Percentiles rank a stretch among this genome's conserved stretches.
phyloP scores from a whole-genome alignment of 2,888 invertebrate genomes.

The Luperina nickerlii region DNA sequence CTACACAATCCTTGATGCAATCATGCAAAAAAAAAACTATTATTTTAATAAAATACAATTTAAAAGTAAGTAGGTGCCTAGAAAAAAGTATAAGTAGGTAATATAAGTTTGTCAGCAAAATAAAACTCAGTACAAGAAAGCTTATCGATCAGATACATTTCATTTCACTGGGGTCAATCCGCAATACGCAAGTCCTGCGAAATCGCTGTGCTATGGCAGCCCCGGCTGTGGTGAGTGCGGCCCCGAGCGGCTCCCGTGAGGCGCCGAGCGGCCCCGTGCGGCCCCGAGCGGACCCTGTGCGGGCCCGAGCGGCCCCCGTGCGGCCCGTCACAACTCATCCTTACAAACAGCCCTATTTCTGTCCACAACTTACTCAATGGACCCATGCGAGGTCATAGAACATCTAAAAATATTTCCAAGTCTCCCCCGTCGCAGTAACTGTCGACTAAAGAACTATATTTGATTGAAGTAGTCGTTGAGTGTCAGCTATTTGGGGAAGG shows the following conservation, averaged over 20 bases:
- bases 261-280: neutral
- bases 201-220: constrained; percentile 14
- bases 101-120: neutral
- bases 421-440: constrained; percentile 15
- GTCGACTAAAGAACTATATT: constrained; percentile 39
- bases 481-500: constrained; percentile 20
- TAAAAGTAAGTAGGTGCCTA: neutral
- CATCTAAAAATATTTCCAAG: constrained; percentile 47
- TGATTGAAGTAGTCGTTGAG: constrained; percentile 38
- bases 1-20: neutral
- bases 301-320: neutral
- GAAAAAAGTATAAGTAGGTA: too few relatives aligned
- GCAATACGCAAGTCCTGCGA: constrained; percentile 46
- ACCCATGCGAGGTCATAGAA: constrained; percentile 26
- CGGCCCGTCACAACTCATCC: neutral
- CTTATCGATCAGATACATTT: too few relatives aligned
- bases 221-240: constrained; percentile 9
- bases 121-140: neutral
- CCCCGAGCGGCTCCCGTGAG: neutral
- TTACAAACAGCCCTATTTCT: constrained; percentile 32
- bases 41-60: neutral
- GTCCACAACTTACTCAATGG: constrained; percentile 35
- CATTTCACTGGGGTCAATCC: constrained; percentile 24
- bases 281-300: neutral
- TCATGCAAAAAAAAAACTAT: neutral